Evolutionary conservation across 1,140 invertebrate genomes (phyloP).

Genomic region (Orchesella cincta): DNA sequence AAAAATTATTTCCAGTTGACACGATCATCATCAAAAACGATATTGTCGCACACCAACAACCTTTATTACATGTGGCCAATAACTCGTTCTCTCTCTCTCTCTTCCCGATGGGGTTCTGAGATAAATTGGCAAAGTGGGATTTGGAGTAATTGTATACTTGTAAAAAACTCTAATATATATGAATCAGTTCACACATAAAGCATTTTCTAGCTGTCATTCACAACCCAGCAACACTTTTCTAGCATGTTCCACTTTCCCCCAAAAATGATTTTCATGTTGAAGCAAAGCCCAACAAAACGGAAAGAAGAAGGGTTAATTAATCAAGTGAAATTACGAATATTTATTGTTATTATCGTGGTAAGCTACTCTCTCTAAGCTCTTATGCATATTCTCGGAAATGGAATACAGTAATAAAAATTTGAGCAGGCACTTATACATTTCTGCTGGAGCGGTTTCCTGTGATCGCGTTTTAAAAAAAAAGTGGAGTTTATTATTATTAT

Average conservation of each 20-base stretch:
- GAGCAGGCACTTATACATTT: too few species aligned
- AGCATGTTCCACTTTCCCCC: too few species aligned
- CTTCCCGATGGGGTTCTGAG: background rate
- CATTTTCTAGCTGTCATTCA: too few species aligned
- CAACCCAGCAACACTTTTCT: too few species aligned
- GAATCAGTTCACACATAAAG: background rate
- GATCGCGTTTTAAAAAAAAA: background rate
- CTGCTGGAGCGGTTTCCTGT: background rate
- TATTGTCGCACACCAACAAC: too few species aligned
- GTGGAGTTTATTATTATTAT: constrained; percentile 4
- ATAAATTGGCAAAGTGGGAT: constrained; percentile 8
- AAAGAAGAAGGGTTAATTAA: background rate
- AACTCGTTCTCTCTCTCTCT: background rate
- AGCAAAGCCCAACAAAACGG: background rate
- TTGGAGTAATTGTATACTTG: background rate
- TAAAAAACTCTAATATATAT: background rate
- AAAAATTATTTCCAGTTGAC: background rate
- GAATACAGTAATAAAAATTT: too few species aligned
- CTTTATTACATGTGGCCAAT: background rate
- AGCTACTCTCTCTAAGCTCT: too few species aligned
- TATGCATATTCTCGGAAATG: too few species aligned
- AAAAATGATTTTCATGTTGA: background rate
- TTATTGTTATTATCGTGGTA: background rate
- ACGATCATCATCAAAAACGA: too few species aligned
- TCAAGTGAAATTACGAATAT: constrained; percentile 7